Percentiles rank a stretch among this genome's conserved stretches.
These are phyloP conservation scores for Temnothorax ravouxi DNA, from an alignment of 2,888 invertebrate genomes.

Conservation along the genomic window DNA sequence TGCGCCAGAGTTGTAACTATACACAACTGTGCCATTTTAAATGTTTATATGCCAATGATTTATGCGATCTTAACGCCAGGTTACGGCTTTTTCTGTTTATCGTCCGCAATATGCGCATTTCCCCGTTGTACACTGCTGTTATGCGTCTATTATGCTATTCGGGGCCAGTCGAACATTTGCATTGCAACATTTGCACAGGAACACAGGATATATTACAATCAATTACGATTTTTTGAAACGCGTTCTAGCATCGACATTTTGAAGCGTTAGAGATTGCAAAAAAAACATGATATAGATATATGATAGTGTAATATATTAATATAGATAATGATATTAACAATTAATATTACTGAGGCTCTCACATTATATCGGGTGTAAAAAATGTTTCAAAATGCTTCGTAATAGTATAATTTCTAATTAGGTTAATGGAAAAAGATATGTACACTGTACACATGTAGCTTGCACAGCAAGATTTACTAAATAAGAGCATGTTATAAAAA, in stretches of 20 bases:
- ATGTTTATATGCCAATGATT: neutral
- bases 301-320: neutral
- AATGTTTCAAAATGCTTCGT: neutral
- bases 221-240: neutral
- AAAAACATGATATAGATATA: neutral
- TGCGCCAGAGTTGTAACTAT: neutral
- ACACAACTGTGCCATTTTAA: neutral
- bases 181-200: neutral
- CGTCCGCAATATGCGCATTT: neutral
- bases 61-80: constrained; percentile 14
- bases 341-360: neutral
- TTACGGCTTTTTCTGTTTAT: constrained; percentile 10
- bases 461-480: neutral
- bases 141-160: neutral
- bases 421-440: constrained; percentile 5
- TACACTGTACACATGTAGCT: neutral
- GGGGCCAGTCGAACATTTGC: neutral
- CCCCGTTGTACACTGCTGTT: neutral
- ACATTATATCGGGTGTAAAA: neutral
- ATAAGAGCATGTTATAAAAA: neutral
- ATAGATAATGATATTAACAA: neutral
- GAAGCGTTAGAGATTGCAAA: neutral
- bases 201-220: constrained; percentile 13
- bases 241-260: neutral
- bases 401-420: constrained; percentile 16